Evolutionary conservation across 1,140 invertebrate genomes (phyloP), one percentile per base, ranked within the genome.

Genomic region (Lutraria rhynchaena): DNA sequence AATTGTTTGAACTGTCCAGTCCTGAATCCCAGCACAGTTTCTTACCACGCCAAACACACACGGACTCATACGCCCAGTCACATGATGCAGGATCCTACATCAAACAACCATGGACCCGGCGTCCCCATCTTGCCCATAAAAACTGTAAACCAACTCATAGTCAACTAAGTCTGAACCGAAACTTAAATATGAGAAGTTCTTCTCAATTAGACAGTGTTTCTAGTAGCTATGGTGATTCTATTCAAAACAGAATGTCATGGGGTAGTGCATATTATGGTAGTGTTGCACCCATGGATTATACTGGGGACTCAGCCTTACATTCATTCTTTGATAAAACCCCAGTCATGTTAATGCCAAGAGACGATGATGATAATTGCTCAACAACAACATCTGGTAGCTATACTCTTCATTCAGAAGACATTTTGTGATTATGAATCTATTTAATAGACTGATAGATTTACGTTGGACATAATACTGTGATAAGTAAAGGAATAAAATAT

Each of bases 371-470:
- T 55, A 80, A 60, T 22, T 73, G 78, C 69, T 81, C 78, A 65
- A 81, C 78, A n/a, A 81, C 78, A 3, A 81, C 78, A 33, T 81
- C 78, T 5, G 78, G 78, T 24, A 81, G 78, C 33, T 81, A 81
- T 51, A 81, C 78, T 17, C 19, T 81, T 15, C 41, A 81, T 22
- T 65, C 69, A 1, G 78, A 81, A 44, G 78, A 81, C 22, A 81
- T 81, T 24, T 81, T 73, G 46, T 73, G 69, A 81, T 37, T 1
- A 33, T 35, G 29, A 51, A 51, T 27, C 11, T 22, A 49, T 35
- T 24, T 1, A 53, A 3, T 11, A n/a, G 33, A 13, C 24, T 29
- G 27, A 27, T 5, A 27, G 29, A 58, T 44, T 67, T 41, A 44
- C 11, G 3, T 44, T 67, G 35, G 24, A 46, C 19, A 33, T 63